Conservation (phyloP, 2,888 invertebrate genomes). For the Helobdella robusta region DNA sequence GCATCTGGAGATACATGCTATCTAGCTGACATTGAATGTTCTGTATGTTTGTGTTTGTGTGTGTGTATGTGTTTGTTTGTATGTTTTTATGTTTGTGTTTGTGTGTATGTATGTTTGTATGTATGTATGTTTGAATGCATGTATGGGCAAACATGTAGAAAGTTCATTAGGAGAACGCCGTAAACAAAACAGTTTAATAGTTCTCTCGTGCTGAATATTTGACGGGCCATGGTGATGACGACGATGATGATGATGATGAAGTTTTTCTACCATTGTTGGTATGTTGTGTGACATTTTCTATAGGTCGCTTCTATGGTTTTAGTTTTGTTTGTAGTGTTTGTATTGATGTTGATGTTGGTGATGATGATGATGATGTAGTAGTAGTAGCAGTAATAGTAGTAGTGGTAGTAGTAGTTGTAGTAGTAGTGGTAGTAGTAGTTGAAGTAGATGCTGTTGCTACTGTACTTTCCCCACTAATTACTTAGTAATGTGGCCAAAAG, state of each 20-base stretch:
- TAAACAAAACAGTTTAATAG: too few relatives aligned
- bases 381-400: constrained; percentile 1
- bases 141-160: not conserved
- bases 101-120: not conserved
- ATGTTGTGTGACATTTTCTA: too few relatives aligned
- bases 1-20: constrained; percentile 89
- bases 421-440: not conserved
- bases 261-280: too few relatives aligned
- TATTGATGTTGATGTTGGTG: not conserved
- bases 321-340: not conserved
- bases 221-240: too few relatives aligned
- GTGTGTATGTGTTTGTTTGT: not conserved
- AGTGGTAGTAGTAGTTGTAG: not conserved
- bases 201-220: too few relatives aligned
- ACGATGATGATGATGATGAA: too few relatives aligned
- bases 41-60: constrained; percentile 46
- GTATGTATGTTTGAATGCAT: not conserved
- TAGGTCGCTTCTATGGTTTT: not conserved
- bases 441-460: not conserved
- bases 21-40: constrained; percentile 75
- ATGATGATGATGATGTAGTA: not conserved
- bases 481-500: not conserved
- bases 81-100: not conserved
- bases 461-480: not conserved
- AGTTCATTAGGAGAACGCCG: too few relatives aligned